Conservation (phyloP, 2,113 vertebrate species). For the Protobothrops flavoviridis region DNA sequence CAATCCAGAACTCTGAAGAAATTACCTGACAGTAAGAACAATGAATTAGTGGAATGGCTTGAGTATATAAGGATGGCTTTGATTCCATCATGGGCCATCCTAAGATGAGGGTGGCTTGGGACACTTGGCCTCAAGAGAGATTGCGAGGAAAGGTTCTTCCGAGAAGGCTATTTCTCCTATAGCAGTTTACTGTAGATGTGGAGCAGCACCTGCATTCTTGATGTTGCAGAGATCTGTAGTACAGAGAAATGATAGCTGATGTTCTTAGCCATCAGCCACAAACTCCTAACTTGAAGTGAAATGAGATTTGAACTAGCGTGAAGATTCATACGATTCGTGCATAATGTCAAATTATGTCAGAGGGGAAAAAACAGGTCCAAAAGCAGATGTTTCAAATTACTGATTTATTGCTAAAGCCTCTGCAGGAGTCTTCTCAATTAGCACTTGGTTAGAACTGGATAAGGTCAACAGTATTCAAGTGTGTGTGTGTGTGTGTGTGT, state of each 20-base stretch:
- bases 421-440: neutral
- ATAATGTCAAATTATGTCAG: neutral
- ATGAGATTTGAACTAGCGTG: neutral
- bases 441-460: neutral
- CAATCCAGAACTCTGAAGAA: neutral
- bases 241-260: neutral
- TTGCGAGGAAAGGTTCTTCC: neutral
- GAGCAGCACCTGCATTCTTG: neutral
- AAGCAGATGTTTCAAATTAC: neutral
- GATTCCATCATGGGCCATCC: neutral
- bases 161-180: neutral
- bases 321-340: neutral
- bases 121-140: neutral
- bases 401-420: neutral
- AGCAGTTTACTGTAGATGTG: neutral
- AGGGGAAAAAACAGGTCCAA: neutral
- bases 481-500: neutral
- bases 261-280: neutral
- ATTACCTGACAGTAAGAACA: neutral
- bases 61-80: neutral
- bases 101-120: neutral
- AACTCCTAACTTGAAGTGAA: neutral
- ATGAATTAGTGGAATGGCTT: neutral
- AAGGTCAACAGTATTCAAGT: neutral
- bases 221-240: neutral